Evolutionary conservation across 2,113 vertebrate species (phyloP).

Genomic region (Daboia siamensis): DNA sequence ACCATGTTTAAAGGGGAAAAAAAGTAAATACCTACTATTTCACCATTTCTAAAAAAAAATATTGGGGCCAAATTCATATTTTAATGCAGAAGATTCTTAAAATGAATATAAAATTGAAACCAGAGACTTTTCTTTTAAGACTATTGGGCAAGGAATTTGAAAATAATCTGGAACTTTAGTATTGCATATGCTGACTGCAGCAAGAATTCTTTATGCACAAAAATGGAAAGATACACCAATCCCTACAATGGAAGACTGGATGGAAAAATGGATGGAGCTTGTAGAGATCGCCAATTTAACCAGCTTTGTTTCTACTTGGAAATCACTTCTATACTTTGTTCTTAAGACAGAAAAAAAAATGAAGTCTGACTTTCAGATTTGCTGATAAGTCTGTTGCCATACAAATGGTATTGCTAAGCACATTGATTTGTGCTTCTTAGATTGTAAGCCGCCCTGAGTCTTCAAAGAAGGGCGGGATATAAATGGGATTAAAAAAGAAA

Average conservation of each 20-base stretch:
- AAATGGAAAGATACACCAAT: not conserved
- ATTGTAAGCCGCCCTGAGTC: too few relatives aligned
- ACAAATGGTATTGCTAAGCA: not conserved
- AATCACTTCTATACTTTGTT: not conserved
- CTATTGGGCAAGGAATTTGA: not conserved
- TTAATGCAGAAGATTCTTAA: not conserved
- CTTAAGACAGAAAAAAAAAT: not conserved
- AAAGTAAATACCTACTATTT: not conserved
- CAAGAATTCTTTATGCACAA: not conserved
- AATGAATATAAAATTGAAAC: not conserved
- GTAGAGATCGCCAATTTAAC: not conserved
- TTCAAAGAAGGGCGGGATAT: too few relatives aligned
- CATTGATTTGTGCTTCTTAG: too few relatives aligned
- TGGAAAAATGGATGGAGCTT: not conserved
- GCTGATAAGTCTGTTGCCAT: not conserved
- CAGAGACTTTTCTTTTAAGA: not conserved
- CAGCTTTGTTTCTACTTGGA: not conserved
- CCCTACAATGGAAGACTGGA: not conserved
- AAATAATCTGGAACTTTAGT: not conserved
- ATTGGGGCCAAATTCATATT: not conserved
- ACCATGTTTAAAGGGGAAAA: not conserved
- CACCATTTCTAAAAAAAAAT: not conserved
- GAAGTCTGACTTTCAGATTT: not conserved
- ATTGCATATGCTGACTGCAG: not conserved
- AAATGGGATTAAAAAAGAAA: not conserved